Evolutionary conservation across 2,113 vertebrate species (phyloP).

Genomic region (Pionites leucogaster): DNA sequence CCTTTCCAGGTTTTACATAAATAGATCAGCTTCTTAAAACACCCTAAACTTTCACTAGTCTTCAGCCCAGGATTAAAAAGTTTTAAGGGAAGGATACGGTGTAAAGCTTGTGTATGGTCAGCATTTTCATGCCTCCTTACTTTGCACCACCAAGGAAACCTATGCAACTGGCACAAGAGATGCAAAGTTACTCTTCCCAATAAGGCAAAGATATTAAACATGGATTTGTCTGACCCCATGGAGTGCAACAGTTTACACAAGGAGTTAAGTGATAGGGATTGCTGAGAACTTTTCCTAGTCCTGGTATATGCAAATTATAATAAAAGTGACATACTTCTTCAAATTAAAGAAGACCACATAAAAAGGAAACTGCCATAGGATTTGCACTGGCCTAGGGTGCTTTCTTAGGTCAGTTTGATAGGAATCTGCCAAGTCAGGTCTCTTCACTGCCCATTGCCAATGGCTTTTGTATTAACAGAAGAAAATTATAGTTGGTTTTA

Average conservation of each 20-base stretch:
- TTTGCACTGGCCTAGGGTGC: background rate
- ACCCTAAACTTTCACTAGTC: background rate
- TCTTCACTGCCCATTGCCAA: background rate
- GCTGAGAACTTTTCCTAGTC: background rate
- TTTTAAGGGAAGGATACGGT: background rate
- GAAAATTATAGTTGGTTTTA: background rate
- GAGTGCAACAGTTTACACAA: background rate
- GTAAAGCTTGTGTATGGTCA: background rate
- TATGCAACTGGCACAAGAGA: background rate
- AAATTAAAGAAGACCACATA: background rate
- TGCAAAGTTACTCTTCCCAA: background rate
- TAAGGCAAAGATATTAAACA: background rate
- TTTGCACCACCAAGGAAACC: background rate
- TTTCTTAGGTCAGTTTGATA: background rate
- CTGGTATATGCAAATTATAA: background rate
- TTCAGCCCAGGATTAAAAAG: background rate
- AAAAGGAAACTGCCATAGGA: background rate
- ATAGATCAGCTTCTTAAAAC: background rate
- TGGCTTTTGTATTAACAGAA: background rate
- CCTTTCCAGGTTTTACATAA: background rate
- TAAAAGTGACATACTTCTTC: background rate
- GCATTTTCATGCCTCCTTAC: background rate
- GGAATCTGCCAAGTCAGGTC: background rate
- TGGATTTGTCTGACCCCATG: background rate
- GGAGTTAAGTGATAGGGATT: background rate